Evolutionary conservation across 2,888 invertebrate genomes (phyloP).

Genomic region (Heterodera filipjevi): DNA sequence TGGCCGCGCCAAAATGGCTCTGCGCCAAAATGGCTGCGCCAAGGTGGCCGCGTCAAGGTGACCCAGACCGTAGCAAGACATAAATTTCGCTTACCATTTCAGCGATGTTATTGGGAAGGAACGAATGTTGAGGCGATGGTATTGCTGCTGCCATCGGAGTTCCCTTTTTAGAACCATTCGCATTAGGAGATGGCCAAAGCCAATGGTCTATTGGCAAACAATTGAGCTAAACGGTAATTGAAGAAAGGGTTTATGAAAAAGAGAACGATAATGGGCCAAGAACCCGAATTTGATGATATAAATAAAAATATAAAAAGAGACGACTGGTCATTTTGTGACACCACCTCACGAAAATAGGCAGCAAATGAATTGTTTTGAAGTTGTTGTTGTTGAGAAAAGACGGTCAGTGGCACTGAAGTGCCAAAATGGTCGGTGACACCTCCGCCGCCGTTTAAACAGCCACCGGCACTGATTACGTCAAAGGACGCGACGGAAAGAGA

Average conservation of each 20-base stretch:
- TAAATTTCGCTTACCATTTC: background rate
- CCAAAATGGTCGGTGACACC: background rate
- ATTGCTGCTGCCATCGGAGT: too few relatives aligned
- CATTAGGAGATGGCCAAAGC: background rate
- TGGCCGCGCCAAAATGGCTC: too few relatives aligned
- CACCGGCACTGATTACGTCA: background rate
- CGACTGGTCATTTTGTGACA: background rate
- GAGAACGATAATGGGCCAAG: background rate
- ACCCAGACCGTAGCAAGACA: too few relatives aligned
- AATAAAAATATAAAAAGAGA: background rate
- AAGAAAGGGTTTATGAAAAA: background rate
- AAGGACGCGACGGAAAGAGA: background rate
- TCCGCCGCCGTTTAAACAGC: background rate
- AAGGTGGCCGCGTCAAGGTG: too few relatives aligned
- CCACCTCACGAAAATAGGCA: background rate
- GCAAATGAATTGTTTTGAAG: background rate
- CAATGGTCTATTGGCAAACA: background rate
- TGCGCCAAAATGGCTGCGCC: too few relatives aligned
- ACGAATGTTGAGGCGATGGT: background rate
- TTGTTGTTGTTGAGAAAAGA: background rate
- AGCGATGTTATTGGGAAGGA: background rate
- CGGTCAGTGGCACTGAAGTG: background rate
- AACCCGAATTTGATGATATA: too few relatives aligned
- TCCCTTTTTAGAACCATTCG: background rate
- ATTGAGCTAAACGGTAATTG: background rate